phyloP scores from a whole-genome alignment of 2,797 vertebrate species.

The Malacoraja senta region DNA sequence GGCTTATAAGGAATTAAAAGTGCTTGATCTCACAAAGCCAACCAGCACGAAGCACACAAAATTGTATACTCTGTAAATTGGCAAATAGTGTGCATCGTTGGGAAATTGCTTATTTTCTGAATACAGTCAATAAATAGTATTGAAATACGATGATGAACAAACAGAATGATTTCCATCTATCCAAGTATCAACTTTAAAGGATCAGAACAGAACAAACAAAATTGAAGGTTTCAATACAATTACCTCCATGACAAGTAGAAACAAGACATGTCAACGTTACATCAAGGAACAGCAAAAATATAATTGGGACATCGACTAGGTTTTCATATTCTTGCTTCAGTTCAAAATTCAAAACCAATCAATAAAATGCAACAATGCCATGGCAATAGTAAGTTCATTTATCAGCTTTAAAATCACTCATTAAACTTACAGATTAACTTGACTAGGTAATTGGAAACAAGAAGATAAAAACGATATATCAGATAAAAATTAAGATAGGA shows the following conservation, averaged over 20 bases:
- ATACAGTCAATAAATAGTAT: neutral
- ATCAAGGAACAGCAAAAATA: neutral
- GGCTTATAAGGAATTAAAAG: neutral
- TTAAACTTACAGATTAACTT: neutral
- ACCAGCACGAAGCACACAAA: neutral
- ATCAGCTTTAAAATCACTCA: neutral
- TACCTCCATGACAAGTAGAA: neutral
- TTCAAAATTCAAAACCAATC: neutral
- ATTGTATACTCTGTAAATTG: neutral
- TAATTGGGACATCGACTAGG: neutral
- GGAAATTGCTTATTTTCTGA: neutral
- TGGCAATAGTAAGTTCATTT: neutral
- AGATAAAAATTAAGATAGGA: neutral
- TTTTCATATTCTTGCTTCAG: neutral
- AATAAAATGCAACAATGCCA: neutral
- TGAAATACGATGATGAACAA: neutral
- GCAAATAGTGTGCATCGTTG: neutral
- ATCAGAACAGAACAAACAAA: neutral
- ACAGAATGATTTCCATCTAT: neutral
- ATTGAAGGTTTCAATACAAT: neutral
- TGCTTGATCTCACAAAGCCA: neutral
- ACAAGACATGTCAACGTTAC: neutral
- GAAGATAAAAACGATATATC: neutral
- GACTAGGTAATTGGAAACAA: neutral
- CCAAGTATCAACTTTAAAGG: neutral